These are phyloP conservation scores for Blastomussa wellsi DNA, from an alignment of 92 coral and sea anemone genomes.

Conservation along the genomic window DNA sequence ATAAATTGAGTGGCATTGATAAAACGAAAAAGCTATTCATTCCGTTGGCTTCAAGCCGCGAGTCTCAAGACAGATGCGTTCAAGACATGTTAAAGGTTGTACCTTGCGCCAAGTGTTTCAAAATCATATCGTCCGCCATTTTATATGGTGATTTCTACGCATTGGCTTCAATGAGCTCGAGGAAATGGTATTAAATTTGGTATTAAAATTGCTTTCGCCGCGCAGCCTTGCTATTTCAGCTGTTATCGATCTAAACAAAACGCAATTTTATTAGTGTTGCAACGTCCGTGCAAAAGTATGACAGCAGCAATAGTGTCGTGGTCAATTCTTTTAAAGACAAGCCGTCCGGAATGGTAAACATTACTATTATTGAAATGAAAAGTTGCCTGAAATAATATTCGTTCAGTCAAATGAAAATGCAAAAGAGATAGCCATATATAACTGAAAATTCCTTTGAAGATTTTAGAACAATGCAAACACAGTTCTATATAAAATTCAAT, in stretches of 20 bases:
- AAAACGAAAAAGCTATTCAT: neutral
- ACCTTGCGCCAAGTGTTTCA: neutral
- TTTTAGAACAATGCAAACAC: neutral
- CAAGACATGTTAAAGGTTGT: no score
- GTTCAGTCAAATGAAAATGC: neutral
- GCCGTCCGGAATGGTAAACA: neutral
- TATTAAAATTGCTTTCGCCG: neutral
- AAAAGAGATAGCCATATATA: neutral
- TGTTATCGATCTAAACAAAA: neutral
- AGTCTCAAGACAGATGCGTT: neutral
- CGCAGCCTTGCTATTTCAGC: neutral
- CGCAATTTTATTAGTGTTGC: neutral
- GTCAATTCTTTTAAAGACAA: neutral
- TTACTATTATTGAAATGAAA: neutral
- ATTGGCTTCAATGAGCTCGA: neutral
- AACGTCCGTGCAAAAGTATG: neutral
- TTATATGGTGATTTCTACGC: neutral
- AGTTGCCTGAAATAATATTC: neutral
- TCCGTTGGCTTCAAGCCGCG: neutral
- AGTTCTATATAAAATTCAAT: neutral
- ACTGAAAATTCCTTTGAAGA: neutral
- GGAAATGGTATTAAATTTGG: neutral
- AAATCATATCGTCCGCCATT: neutral
- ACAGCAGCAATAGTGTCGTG: neutral
- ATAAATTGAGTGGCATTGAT: neutral